Evolutionary conservation across 2,797 vertebrate genomes (phyloP).

Genomic region (Rhinella marina): DNA sequence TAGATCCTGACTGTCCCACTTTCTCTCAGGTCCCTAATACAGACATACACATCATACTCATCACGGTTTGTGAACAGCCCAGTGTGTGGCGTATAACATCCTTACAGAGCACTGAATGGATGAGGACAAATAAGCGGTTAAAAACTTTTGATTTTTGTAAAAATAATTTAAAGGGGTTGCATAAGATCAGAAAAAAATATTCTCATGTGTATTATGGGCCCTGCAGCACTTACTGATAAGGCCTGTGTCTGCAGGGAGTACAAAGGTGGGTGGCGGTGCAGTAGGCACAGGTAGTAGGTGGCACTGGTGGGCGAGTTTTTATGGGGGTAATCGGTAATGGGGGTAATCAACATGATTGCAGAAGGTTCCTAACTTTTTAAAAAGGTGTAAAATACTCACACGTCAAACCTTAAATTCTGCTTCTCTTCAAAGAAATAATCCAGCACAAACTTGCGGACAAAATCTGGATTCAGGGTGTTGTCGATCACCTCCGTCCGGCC

Average conservation of each 20-base stretch:
- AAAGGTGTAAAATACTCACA: conserved; percentile 81
- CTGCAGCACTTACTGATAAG: no score
- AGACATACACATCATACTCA: conserved; percentile 6
- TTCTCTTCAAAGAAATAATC: conserved; percentile 99
- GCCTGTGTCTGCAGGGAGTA: no score
- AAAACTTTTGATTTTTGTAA: not conserved
- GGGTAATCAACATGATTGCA: no score
- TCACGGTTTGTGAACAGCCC: not conserved
- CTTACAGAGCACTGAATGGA: not conserved
- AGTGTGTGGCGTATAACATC: not conserved
- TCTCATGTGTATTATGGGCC: not conserved
- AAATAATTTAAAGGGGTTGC: not conserved
- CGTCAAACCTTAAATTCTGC: conserved; percentile 95
- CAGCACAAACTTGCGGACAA: conserved; percentile 93
- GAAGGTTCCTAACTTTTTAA: not conserved
- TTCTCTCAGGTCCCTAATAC: conserved; percentile 33
- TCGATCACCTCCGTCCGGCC: conserved; percentile 96
- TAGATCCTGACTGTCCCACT: conserved; percentile 53
- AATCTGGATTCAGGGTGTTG: conserved; percentile 95
- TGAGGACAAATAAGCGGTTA: not conserved
- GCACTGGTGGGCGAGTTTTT: no score
- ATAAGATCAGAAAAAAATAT: not conserved
- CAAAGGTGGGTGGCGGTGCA: no score
- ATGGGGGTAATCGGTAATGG: no score
- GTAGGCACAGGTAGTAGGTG: no score